Evolutionary conservation across 2,888 invertebrate species (phyloP), one percentile per base, ranked within the genome.

Genomic region (Allolobophora icterica): DNA sequence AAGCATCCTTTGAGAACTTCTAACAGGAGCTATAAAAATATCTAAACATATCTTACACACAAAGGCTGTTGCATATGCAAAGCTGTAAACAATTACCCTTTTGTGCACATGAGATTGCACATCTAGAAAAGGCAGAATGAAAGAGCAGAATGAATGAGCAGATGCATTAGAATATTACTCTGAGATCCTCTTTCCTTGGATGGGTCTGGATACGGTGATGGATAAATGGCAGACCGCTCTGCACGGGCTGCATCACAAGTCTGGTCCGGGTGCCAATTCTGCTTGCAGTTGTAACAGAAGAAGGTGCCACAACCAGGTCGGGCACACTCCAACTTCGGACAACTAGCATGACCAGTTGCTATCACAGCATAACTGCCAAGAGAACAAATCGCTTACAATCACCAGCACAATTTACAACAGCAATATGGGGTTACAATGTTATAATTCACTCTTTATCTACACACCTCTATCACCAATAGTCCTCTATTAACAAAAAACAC

Each of bases 221-320:
- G 96, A 92, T 97, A 96, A 94, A 97, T 97, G 91, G 97, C 97
- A 42, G 97, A 89, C 24, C 95, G 92, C 94, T 97, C 97, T 38
- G 97, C 97, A 91, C 99, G 96, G 21, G 99, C 99, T 84, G 98
- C 98, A 96, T 99, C 99, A 95, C 99, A 99, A 0, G 99, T 99
- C 96, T 98, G 98, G 96, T 98, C 98, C 89, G 99, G 98, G 96
- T 99, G 99, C 99, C 99, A 99, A 95, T 97, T 97, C 93, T 98
- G 98, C 96, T 99, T 98, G 96, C 99, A 99, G 96, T 99, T 99
- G 96, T 99, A 99, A 96, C 99, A 99, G 96, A 99, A 99, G 93
- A 97, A 97, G 33, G 98, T 98, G 95, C 98, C 97, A 95, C 99
- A 99, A 71, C 98, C 98, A 4, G 98, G 97, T 91, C 98, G 97